These are phyloP conservation scores for Engystomops pustulosus DNA, from an alignment of 2,113 vertebrate genomes.

Conservation along the genomic window DNA sequence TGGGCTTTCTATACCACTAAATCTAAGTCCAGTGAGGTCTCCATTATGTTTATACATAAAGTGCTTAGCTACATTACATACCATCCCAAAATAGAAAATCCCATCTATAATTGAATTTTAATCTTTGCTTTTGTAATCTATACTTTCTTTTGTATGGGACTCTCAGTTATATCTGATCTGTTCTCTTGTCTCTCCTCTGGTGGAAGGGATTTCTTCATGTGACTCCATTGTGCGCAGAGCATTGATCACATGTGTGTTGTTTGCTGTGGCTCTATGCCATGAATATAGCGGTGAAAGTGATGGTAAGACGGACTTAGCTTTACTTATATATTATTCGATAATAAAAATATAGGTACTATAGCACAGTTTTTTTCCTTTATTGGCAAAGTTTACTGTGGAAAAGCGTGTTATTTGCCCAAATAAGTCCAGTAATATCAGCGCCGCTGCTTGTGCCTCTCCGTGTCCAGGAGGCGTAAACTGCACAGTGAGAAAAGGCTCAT, in stretches of 20 bases:
- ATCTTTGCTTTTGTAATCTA: neutral
- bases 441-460: neutral
- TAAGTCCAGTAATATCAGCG: neutral
- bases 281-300: neutral
- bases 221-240: slow-evolving; percentile 3
- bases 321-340: neutral
- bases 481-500: neutral
- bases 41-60: too few species aligned
- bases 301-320: neutral
- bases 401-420: slow-evolving; percentile 14
- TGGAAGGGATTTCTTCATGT: neutral
- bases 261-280: neutral
- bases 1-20: too few species aligned
- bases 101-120: too few species aligned
- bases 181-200: neutral
- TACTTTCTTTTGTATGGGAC: neutral
- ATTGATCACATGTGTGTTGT: neutral
- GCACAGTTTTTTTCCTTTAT: neutral
- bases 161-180: neutral
- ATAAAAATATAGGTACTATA: neutral
- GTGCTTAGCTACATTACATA: too few species aligned
- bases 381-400: neutral
- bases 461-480: neutral
- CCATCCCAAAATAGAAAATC: too few species aligned
- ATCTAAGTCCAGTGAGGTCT: too few species aligned